Base-by-base conservation (phyloP, 2,888 invertebrate genomes). In the Pammene aurita region DNA sequence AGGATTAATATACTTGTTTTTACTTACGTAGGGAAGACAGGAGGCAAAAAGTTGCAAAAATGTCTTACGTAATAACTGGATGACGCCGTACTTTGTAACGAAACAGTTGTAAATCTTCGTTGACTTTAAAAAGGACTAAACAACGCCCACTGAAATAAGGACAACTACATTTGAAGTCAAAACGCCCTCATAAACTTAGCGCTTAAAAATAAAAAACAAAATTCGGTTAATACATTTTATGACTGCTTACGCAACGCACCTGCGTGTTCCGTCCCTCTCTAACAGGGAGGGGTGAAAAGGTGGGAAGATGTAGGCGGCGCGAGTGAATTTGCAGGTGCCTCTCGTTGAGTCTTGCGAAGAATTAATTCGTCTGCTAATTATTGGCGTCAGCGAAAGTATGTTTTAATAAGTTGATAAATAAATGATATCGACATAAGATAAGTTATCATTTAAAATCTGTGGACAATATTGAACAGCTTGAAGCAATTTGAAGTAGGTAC, bases 221-320 rank as follows among this genome's bases (percentile, higher is more conserved):
- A 58, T 52, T 52, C 57, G 44, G 52, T 44, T 64, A 52, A 58
- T 64, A 64, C 5, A 57, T 34, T 54, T 52, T 68, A 63, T 57
- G 56, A 13, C 41, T 68, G 57, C 54, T 68, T 57, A 50, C n/a
- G 65, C 56, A 65, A 68, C 16, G 48, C 68, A 68, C 63, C 68
- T 68, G 68, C 68, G 35, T 42, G 18, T 26, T 13, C 38, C 14
- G n/a, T 64, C 63, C 11, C 57, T 63, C 11, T 68, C 63, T 48
- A 13, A n/a, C 68, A 9, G n/a, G 10, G n/a, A 14, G 35, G 57
- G n/a, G n/a, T n/a, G 52, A 64, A 44, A 44, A 56, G 13, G 58
- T 18, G 50, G 57, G 57, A 34, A 57, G 16, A 57, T 50, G 34
- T 41, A 18, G 18, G 61, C 50, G 61, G 61, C 41, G n/a, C 41